Percentiles rank a stretch among this genome's conserved stretches.
Evolutionary conservation across 1,140 invertebrate genomes (phyloP).

Genomic region (Diabrotica virgifera): DNA sequence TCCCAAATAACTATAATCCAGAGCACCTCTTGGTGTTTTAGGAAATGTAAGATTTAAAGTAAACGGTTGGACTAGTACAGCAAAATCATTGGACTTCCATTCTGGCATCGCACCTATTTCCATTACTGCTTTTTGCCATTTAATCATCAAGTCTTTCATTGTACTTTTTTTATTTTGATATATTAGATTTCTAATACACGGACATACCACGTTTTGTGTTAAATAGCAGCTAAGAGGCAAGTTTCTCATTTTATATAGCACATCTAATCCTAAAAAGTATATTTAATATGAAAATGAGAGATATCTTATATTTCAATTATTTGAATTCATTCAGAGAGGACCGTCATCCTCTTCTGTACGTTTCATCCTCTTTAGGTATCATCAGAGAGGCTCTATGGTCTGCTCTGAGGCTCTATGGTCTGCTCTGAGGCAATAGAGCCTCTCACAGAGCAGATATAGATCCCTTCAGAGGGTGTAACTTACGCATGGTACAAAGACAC

Average conservation of each 20-base stretch:
- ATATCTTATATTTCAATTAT: too few relatives aligned
- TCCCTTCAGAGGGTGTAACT: too few relatives aligned
- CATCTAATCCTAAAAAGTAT: constrained; percentile 43
- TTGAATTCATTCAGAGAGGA: too few relatives aligned
- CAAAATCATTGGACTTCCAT: constrained; percentile 60
- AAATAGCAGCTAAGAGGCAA: constrained; percentile 29
- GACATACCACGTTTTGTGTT: constrained; percentile 23
- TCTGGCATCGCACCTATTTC: constrained; percentile 44
- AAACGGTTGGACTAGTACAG: constrained; percentile 61
- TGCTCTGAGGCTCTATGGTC: too few relatives aligned
- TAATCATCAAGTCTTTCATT: constrained; percentile 45
- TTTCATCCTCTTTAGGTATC: too few relatives aligned
- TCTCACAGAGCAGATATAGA: too few relatives aligned
- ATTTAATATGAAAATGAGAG: too few relatives aligned
- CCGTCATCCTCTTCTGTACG: too few relatives aligned
- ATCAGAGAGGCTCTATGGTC: too few relatives aligned
- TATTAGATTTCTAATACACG: constrained; percentile 39
- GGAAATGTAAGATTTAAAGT: constrained; percentile 48
- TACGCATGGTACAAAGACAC: too few relatives aligned
- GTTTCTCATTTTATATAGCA: constrained; percentile 40
- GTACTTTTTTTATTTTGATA: constrained; percentile 30
- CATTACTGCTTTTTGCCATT: constrained; percentile 48
- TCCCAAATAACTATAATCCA: constrained; percentile 61
- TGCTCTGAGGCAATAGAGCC: too few relatives aligned
- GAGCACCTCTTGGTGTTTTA: constrained; percentile 22